A percentile compares a stretch with the other conserved stretches of the same genome.
Evolutionary conservation across 2,888 invertebrate genomes (phyloP).

Genomic region (Marasmarcha lunaedactyla): DNA sequence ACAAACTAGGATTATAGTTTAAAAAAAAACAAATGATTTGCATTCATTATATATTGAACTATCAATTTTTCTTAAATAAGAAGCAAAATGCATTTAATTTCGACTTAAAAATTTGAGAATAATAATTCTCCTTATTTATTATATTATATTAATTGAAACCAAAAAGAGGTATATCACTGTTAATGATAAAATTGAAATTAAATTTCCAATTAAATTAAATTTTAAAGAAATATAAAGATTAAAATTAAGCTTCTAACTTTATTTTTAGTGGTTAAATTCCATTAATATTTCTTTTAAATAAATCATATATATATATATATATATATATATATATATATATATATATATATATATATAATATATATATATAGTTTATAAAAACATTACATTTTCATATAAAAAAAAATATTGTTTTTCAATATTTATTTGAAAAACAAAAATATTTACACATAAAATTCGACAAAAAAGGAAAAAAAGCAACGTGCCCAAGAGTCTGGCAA

Average conservation of each 20-base stretch:
- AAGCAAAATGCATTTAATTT: conserved; percentile 64
- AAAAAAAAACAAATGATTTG: conserved; percentile 49
- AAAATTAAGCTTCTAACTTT: conserved; percentile 75
- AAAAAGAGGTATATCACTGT: conserved; percentile 76
- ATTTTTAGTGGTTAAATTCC: conserved; percentile 59
- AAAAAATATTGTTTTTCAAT: no score
- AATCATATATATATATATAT: no score
- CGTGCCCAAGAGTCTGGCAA: no score
- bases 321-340: no score
- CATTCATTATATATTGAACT: conserved; percentile 43
- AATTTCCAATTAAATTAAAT: conserved; percentile 68
- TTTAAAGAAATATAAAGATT: conserved; percentile 62
- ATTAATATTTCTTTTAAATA: conserved; percentile 66
- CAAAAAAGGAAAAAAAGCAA: no score
- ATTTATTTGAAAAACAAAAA: no score
- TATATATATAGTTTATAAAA: conserved; percentile 74
- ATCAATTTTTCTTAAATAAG: conserved; percentile 67
- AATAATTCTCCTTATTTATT: conserved; percentile 63
- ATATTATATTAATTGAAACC: conserved; percentile 70
- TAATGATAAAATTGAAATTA: conserved; percentile 71
- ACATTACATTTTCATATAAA: conserved; percentile 77
- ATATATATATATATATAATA: no score
- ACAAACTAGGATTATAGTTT: conserved; percentile 48
- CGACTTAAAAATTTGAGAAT: conserved; percentile 53
- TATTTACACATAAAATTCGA: no score